Evolutionary conservation across 2,113 vertebrate species (phyloP), one percentile per base, ranked within the genome.

Genomic region (Nestor notabilis): DNA sequence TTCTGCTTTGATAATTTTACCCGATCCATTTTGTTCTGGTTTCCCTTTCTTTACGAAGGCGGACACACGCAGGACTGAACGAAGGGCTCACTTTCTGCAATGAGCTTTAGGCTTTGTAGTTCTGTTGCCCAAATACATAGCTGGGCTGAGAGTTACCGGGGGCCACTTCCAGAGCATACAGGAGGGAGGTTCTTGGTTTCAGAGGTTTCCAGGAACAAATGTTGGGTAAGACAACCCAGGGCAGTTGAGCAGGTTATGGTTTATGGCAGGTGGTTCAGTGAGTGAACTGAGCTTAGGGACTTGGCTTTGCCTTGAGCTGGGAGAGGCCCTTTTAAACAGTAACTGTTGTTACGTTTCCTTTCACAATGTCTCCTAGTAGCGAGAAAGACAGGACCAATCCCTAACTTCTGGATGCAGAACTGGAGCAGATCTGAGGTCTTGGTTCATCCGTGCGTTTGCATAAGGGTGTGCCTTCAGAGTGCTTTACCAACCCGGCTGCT

Each of bases 181-280:
- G 50, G 65, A 71, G 16, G 78, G 56, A 79, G 25, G 41, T n/a
- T 91, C 41, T 90, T 0, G 0, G 35, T 79, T 47, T 76, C 47
- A 39, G 66, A 90, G 87, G 91, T 80, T 95, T 94, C 82, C 89
- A 96, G 72, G 95, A 95, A 89, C 8, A 9, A 78, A 55, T 80
- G 41, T 91, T 96, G 87, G 87, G 77, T 84, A 91, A 91, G 49
- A 8, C 1, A 89, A 90, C 53, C 7, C 1, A 0, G 89, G 81
- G 78, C 84, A 94, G 94, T 70, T 89, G 65, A 82, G 75, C 91
- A 87, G 87, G 88, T 85, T 88, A 50, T 82, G 72, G 66, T 89
- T 94, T 76, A 20, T 10, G 1, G 61, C 2, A 2, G 39, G 37
- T 80, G 85, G 70, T 60, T 91, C 2, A 0, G 28, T 11, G 33